Evolutionary conservation across 2,113 vertebrate species (phyloP).

Genomic region (Passer montanus): DNA sequence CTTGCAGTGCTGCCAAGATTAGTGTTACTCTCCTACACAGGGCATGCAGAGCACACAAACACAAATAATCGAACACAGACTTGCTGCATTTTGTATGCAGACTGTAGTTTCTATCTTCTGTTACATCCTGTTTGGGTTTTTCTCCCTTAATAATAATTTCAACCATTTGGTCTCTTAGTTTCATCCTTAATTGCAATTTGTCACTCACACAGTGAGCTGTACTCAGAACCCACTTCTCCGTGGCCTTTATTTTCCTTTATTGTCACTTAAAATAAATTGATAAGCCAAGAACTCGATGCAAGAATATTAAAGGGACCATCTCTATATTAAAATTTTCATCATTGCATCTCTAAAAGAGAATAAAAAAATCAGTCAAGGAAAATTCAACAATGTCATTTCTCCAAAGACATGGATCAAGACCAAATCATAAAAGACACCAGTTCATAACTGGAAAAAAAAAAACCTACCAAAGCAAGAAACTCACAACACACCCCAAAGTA

Average conservation of each 20-base stretch:
- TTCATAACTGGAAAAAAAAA: not conserved
- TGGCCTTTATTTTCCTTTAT: not conserved
- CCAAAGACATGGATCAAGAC: not conserved
- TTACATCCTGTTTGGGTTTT: not conserved
- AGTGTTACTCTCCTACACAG: not conserved
- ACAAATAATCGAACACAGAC: not conserved
- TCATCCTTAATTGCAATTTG: not conserved
- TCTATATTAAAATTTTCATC: not conserved
- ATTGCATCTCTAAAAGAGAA: not conserved
- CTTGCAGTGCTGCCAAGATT: not conserved
- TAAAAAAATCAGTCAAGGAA: not conserved
- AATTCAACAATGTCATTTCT: not conserved
- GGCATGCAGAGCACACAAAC: not conserved
- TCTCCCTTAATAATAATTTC: not conserved
- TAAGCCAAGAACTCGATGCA: not conserved
- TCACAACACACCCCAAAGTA: not conserved
- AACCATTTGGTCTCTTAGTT: not conserved
- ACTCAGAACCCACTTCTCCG: not conserved
- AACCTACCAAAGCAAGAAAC: not conserved
- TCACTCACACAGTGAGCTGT: not conserved
- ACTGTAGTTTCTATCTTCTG: not conserved
- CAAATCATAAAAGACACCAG: not conserved
- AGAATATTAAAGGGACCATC: not conserved
- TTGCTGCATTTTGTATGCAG: not conserved
- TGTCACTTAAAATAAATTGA: not conserved